A percentile compares a stretch with the other conserved stretches of the same genome.
Evolutionary conservation across 2,113 vertebrate species (phyloP).

Genomic region (Megaceryle maxima): DNA sequence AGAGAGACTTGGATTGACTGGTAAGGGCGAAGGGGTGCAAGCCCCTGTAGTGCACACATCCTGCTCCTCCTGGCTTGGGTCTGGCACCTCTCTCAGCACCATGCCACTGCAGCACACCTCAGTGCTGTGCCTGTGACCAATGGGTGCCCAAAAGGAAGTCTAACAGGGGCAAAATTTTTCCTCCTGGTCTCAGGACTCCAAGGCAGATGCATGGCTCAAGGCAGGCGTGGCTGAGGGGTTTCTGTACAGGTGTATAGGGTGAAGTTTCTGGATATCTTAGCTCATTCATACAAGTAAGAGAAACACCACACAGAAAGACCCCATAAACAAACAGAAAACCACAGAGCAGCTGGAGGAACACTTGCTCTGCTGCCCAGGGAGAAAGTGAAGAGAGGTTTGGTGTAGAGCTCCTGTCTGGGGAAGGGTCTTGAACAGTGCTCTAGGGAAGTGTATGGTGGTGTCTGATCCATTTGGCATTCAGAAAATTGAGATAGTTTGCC

Average conservation of each 20-base stretch:
- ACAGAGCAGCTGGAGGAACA: not conserved
- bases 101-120: fast-evolving
- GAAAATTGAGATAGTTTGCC: not conserved
- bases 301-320: not conserved
- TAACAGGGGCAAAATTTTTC: not conserved
- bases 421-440: not conserved
- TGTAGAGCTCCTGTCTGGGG: not conserved
- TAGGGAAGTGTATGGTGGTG: not conserved
- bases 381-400: not conserved
- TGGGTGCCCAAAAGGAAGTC: not conserved
- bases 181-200: not conserved
- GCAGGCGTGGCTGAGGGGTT: not conserved
- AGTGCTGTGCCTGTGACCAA: not conserved
- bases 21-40: not conserved
- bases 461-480: not conserved
- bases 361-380: not conserved
- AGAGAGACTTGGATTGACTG: not conserved
- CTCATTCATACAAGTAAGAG: not conserved
- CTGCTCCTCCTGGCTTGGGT: not conserved
- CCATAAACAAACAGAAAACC: not conserved
- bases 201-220: not conserved
- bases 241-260: fast-evolving
- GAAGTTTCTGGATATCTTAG: not conserved
- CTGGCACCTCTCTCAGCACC: not conserved
- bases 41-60: not conserved